These are phyloP conservation scores for Phodopus roborovskii DNA, from an alignment of 2,113 vertebrate species.

Conservation along the genomic window DNA sequence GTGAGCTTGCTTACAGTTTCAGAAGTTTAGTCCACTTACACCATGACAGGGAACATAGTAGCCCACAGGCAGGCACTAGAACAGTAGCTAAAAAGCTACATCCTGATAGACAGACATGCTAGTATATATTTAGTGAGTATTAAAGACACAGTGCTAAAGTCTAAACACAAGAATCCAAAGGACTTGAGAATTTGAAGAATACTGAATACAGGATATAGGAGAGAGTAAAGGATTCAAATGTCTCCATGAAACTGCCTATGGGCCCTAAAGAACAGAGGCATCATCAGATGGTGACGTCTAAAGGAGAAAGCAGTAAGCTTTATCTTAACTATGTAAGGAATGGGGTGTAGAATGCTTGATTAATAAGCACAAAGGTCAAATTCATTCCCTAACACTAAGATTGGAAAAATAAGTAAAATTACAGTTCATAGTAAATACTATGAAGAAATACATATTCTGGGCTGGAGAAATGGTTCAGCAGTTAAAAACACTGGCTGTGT, in stretches of 20 bases:
- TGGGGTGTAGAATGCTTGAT: background rate
- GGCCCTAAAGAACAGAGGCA: background rate
- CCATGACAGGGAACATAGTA: background rate
- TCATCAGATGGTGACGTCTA: background rate
- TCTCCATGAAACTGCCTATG: background rate
- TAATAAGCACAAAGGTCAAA: background rate
- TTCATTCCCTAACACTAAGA: background rate
- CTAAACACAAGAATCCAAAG: background rate
- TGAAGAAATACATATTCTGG: background rate
- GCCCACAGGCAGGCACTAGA: background rate
- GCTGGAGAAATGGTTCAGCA: background rate
- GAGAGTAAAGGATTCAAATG: background rate
- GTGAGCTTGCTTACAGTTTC: background rate
- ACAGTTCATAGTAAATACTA: constrained; percentile 37
- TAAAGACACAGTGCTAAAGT: background rate
- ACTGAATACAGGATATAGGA: background rate
- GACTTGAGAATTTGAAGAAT: constrained; percentile 15
- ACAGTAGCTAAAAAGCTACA: background rate
- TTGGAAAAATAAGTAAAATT: constrained; percentile 15
- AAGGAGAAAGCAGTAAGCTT: constrained; percentile 36
- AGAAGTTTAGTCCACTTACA: background rate
- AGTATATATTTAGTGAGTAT: background rate
- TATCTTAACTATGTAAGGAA: background rate
- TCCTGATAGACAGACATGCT: background rate
- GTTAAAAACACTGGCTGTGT: background rate